Evolutionary conservation across 2,888 invertebrate species (phyloP).

Genomic region (Unio delphinus): DNA sequence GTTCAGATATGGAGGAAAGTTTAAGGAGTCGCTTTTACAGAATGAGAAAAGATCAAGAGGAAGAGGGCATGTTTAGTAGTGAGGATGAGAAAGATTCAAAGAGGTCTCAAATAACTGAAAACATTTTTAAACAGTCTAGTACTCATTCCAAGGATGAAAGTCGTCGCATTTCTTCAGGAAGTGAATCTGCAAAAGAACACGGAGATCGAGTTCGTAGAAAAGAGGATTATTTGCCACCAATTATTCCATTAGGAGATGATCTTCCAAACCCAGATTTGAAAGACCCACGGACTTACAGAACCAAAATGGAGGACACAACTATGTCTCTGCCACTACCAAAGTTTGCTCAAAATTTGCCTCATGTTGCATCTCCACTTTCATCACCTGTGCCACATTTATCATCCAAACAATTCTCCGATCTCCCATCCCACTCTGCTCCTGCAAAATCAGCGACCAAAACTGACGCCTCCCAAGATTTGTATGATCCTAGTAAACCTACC

Average conservation of each 20-base stretch:
- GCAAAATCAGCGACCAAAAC: not conserved
- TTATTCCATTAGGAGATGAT: conserved; percentile 46
- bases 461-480: conserved; percentile 4
- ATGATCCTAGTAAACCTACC: conserved; percentile 12
- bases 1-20: conserved; percentile 28
- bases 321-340: conserved; percentile 89
- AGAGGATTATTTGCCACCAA: conserved; percentile 43
- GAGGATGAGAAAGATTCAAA: conserved; percentile 48
- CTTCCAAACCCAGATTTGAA: conserved; percentile 39
- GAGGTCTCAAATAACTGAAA: conserved; percentile 14
- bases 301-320: conserved; percentile 71
- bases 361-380: conserved; percentile 23
- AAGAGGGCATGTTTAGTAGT: conserved; percentile 50
- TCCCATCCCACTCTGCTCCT: conserved; percentile 15
- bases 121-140: conserved; percentile 8
- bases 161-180: conserved; percentile 33
- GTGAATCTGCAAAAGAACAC: conserved; percentile 38
- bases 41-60: conserved; percentile 34
- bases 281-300: conserved; percentile 38
- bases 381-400: conserved; percentile 48
- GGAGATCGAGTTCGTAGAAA: conserved; percentile 26
- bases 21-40: conserved; percentile 46
- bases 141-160: conserved; percentile 29
- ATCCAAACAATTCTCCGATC: conserved; percentile 35
- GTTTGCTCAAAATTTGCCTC: conserved; percentile 78